Base-by-base conservation (phyloP, 2,797 vertebrate species). In the Graptemys geographica region DNA sequence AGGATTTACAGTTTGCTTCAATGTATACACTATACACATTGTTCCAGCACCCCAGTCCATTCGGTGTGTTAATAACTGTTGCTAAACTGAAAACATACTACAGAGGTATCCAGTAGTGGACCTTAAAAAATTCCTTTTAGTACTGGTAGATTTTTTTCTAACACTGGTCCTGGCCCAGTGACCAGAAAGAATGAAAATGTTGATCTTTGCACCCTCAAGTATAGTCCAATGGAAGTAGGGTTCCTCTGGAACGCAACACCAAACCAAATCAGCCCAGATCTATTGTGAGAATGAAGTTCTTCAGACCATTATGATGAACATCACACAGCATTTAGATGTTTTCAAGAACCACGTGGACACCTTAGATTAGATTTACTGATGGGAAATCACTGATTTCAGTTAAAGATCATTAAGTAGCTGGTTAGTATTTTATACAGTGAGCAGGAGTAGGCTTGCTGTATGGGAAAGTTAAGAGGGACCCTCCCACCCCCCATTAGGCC, bases 151-250 rank as follows among this genome's bases (percentile, higher is more conserved):
- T 47, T 16, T 47, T 47, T 47, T 47, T 28, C 25, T 16, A 47
- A 28, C 41, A 76, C 25, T 47, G 44, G 44, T 76, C 25, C 74
- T 47, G 25, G 51, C 51, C 44, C 82, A 86, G 87, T 8, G 83
- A 88, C 81, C 4, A 72, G 37, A 86, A 19, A 51, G 37, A 90
- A 90, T 18, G 81, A 87, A 41, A 96, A 85, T 65, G 21, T 7
- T 0, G 0, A 65, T 31, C 8, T 9, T 81, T 69, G 52, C 47
- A 25, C 0, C 2, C 62, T 69, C 9, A 23, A 15, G 4, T 52
- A 16, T 53, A 65, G 13, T 51, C 3, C 4, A 25, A 79, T 23
- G 47, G 56, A 8, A 37, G 19, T 10, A 86, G 8, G 6, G 8
- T 47, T 23, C 41, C 18, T 31, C 52, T 33, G 47, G 19, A 90